Base-by-base conservation (phyloP, 2,113 vertebrate species). In the Silurus meridionalis region DNA sequence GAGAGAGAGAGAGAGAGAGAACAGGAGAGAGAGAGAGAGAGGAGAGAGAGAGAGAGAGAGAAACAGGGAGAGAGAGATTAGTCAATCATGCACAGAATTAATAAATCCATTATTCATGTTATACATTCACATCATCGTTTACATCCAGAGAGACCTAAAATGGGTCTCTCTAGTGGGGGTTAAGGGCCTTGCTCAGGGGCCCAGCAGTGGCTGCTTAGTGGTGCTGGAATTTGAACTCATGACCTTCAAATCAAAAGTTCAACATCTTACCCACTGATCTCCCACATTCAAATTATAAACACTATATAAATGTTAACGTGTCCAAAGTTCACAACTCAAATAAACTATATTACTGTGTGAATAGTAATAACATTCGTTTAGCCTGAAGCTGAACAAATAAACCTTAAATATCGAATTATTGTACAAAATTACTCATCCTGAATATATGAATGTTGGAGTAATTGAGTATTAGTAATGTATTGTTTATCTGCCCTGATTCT, bases 31-130 rank as follows among this genome's bases (percentile, higher is more conserved):
- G 37, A 37, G 37, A 37, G 37, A 37, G 37, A 37, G 37, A 37
- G 37, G n/a, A 37, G 37, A 98, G 37, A 37, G 37, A 37, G 37
- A 37, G 37, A 37, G 37, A 37, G 37, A 37, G 37, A 37, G 37
- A 37, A 2, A 37, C 1, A 37, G 37, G 2, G 37, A 37, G 37
- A 98, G 97, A 97, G 97, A 97, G 95, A 89, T 96, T 95, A 96
- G 93, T 95, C 94, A 95, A 92, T 90, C 96, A 96, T 94, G 94
- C 94, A 25, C 72, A 90, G 87, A 84, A 83, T 86, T 90, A 28
- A 90, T 84, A 48, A 63, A 84, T 61, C 23, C 37, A 37, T 37
- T 37, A 37, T 37, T 37, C 37, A 37, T 37, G 37, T 37, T 37
- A 37, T 37, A 37, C 37, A 37, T 37, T 37, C 37, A 37, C 37